Percentiles rank a stretch among this genome's conserved stretches.
These are phyloP conservation scores for Diorhabda elongata DNA, from an alignment of 1,140 invertebrate species.

Conservation along the genomic window DNA sequence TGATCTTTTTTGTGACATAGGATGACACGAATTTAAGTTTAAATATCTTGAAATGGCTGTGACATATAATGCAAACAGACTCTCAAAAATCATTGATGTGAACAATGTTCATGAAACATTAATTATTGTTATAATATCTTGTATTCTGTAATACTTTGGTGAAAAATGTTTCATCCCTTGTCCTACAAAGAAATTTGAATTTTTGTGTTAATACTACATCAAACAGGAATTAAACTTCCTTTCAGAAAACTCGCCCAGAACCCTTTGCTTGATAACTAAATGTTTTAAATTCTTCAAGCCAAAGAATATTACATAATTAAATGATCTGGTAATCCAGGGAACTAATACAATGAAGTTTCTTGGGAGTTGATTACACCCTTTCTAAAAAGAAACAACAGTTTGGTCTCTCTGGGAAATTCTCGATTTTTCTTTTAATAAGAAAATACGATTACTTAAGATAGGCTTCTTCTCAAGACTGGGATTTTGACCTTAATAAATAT, in stretches of 20 bases:
- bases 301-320: constrained; percentile 3
- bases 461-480: background rate
- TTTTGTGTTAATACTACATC: too few species aligned
- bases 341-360: constrained; percentile 1
- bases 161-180: too few species aligned
- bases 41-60: too few species aligned
- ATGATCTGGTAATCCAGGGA: background rate
- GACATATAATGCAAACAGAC: too few species aligned
- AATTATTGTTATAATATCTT: too few species aligned
- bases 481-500: background rate
- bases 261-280: background rate
- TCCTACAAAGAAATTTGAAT: too few species aligned
- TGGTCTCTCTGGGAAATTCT: background rate
- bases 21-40: too few species aligned
- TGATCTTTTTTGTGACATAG: too few species aligned
- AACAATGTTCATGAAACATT: too few species aligned
- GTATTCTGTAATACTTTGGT: too few species aligned
- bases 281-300: constrained; percentile 2
- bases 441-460: background rate
- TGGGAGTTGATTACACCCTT: constrained; percentile 1
- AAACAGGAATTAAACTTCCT: too few species aligned
- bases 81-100: too few species aligned
- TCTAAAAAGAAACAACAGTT: background rate
- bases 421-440: background rate
- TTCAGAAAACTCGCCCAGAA: background rate